A percentile compares a stretch with the other conserved stretches of the same genome.
These are phyloP conservation scores for Acromyrmex echinatior DNA, from an alignment of 1,140 invertebrate genomes.

Conservation along the genomic window DNA sequence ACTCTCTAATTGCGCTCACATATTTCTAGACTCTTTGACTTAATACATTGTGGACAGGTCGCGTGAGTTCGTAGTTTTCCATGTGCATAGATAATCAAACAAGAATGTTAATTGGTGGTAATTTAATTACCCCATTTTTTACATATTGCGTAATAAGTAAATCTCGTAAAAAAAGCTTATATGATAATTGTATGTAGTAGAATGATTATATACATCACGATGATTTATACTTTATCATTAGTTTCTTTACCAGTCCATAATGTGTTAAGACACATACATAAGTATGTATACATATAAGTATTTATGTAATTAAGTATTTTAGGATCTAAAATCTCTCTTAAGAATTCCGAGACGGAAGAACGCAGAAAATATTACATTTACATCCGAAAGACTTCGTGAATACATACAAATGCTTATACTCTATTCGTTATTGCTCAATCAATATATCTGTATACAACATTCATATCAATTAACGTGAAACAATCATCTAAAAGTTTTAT, in stretches of 20 bases:
- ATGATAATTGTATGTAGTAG: neutral
- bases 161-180: neutral
- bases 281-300: conserved; percentile 6
- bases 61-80: neutral
- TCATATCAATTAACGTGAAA: conserved; percentile 19
- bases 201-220: neutral
- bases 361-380: conserved; percentile 4
- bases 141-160: neutral
- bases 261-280: conserved; percentile 13
- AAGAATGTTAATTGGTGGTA: neutral
- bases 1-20: neutral
- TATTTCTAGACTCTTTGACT: conserved; percentile 1
- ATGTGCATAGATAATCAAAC: neutral
- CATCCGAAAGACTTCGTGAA: neutral
- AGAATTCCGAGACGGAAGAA: neutral
- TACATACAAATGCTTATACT: conserved; percentile 27
- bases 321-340: neutral
- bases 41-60: neutral
- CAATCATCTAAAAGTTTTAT: conserved; percentile 48
- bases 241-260: neutral
- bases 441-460: conserved; percentile 33
- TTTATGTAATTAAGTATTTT: conserved; percentile 49
- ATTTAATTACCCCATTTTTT: conserved; percentile 5
- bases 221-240: neutral
- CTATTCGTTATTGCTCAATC: conserved; percentile 38